phyloP scores from a whole-genome alignment of 2,113 vertebrate genomes.

The Ceratotherium simum region DNA sequence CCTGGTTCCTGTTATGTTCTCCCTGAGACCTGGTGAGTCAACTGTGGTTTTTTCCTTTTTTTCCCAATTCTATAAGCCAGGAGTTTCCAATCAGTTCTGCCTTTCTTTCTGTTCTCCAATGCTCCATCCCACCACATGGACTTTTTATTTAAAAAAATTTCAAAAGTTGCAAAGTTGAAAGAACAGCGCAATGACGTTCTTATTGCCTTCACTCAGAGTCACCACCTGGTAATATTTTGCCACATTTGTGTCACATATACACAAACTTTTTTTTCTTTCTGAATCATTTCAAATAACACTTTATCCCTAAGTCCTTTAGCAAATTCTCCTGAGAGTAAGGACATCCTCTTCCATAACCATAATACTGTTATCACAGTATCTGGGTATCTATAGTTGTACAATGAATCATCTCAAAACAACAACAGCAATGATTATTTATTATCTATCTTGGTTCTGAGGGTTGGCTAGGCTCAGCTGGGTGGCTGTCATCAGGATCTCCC shows the following conservation, averaged over 20 bases:
- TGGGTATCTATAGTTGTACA: neutral
- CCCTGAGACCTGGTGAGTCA: neutral
- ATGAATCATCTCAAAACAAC: neutral
- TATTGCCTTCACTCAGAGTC: neutral
- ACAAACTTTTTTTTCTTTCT: neutral
- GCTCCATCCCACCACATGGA: neutral
- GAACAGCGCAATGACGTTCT: neutral
- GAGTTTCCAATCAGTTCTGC: neutral
- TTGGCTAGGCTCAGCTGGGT: no score
- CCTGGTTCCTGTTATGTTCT: neutral
- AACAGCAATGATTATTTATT: neutral
- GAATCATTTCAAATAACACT: neutral
- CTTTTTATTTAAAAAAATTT: neutral
- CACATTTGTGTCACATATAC: neutral
- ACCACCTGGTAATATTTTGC: neutral
- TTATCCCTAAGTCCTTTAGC: neutral
- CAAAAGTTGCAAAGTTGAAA: neutral
- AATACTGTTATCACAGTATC: no score
- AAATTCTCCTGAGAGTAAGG: neutral
- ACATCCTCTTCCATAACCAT: neutral
- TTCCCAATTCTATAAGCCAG: neutral
- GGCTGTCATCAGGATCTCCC: neutral
- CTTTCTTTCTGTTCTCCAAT: neutral
- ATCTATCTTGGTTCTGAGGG: neutral
- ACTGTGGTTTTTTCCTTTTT: neutral